Evolutionary conservation across 1,140 invertebrate species (phyloP).

Genomic region (Bombus vancouverensis): DNA sequence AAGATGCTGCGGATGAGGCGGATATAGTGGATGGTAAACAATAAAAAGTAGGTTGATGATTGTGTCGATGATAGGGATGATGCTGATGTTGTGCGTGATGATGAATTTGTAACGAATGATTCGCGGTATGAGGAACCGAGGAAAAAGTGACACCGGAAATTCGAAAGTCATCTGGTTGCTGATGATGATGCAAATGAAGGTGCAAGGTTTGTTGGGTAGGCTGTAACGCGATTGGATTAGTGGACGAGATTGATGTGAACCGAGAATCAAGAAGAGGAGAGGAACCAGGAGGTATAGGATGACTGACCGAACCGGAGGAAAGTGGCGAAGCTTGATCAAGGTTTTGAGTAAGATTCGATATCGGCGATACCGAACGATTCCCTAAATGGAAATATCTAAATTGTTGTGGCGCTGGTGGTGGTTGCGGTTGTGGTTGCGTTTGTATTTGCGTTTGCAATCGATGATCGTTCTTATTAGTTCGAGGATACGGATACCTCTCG

Average conservation of each 20-base stretch:
- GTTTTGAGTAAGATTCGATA: constrained; percentile 27
- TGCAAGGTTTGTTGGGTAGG: constrained; percentile 51
- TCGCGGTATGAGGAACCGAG: constrained; percentile 33
- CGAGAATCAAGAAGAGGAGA: constrained; percentile 33
- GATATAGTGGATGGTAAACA: constrained; percentile 32
- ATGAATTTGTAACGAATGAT: constrained; percentile 60
- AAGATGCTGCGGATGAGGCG: not conserved
- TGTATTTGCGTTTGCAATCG: constrained; percentile 59
- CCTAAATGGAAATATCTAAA: constrained; percentile 67
- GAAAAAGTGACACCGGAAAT: constrained; percentile 47
- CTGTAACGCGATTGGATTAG: constrained; percentile 44
- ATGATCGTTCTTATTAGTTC: constrained; percentile 65
- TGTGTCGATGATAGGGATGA: constrained; percentile 52
- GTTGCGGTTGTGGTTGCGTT: constrained; percentile 31
- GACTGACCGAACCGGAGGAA: not conserved
- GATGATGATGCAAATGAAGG: constrained; percentile 78
- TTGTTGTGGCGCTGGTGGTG: constrained; percentile 30
- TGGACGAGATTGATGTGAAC: constrained; percentile 19
- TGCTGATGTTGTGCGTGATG: constrained; percentile 60
- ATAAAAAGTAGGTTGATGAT: constrained; percentile 53
- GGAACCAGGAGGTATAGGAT: not conserved
- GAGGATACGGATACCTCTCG: constrained; percentile 78
- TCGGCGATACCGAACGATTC: constrained; percentile 49
- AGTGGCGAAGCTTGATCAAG: not conserved
- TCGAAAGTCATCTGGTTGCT: constrained; percentile 74